Conservation (phyloP, 2,888 invertebrate genomes). For the Andrena marginata region DNA sequence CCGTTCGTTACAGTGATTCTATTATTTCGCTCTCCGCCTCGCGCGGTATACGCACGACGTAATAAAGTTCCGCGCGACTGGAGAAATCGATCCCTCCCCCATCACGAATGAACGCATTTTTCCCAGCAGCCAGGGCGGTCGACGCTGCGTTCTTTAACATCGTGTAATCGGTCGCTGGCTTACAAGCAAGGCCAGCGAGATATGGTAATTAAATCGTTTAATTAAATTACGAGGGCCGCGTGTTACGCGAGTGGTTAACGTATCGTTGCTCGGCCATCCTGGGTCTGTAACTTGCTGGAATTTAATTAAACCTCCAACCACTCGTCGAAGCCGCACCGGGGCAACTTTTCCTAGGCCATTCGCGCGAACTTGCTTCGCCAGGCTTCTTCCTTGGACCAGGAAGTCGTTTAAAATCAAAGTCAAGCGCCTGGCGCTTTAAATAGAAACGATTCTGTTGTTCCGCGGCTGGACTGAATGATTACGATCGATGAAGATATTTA, state of each 20-base stretch:
- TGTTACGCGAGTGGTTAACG: background rate
- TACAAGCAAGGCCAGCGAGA: background rate
- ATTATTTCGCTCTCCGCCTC: background rate
- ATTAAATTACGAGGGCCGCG: slow-evolving; percentile 33
- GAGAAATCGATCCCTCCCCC: slow-evolving; percentile 23
- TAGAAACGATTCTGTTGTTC: too few relatives aligned
- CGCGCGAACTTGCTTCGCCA: background rate
- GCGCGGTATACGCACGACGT: background rate
- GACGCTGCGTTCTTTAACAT: background rate
- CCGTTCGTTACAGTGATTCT: background rate
- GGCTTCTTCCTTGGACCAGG: background rate
- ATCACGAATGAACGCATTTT: slow-evolving; percentile 14
- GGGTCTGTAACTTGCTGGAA: slow-evolving; percentile 30
- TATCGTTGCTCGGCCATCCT: slow-evolving; percentile 2
- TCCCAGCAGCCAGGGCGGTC: background rate
- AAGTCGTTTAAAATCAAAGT: background rate
- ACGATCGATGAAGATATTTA: too few relatives aligned
- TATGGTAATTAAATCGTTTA: slow-evolving; percentile 39
- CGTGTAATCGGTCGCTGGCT: background rate
- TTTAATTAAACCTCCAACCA: slow-evolving; percentile 46
- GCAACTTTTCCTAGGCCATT: background rate
- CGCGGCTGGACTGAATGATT: too few relatives aligned
- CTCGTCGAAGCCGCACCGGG: background rate
- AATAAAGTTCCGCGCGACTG: slow-evolving; percentile 14
- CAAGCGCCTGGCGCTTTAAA: background rate